These are phyloP conservation scores for Elysia chlorotica DNA, from an alignment of 1,140 invertebrate species.

Conservation along the genomic window DNA sequence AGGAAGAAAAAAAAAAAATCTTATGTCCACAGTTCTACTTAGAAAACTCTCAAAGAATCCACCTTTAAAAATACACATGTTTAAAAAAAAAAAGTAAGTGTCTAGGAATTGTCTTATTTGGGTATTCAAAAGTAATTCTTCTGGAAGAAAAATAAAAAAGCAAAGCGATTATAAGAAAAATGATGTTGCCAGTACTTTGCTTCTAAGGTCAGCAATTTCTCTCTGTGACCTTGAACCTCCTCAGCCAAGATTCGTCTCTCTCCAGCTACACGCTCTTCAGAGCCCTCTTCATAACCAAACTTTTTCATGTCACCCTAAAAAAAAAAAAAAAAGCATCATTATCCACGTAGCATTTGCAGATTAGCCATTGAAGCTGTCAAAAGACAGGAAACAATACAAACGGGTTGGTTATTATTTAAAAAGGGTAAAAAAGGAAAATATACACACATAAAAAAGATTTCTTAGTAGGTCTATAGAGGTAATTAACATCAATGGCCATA, in stretches of 20 bases:
- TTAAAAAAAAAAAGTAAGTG: too few relatives aligned
- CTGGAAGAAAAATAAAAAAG: neutral
- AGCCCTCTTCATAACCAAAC: conserved; percentile 73
- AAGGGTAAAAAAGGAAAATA: neutral
- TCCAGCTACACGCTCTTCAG: conserved; percentile 67
- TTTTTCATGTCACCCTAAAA: conserved; percentile 66
- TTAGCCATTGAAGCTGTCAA: too few relatives aligned
- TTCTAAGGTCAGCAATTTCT: conserved; percentile 69
- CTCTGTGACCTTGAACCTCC: conserved; percentile 66
- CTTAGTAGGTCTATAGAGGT: neutral
- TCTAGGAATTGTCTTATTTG: neutral
- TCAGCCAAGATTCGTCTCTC: conserved; percentile 64
- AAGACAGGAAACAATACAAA: too few relatives aligned
- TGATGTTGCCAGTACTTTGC: conserved; percentile 59
- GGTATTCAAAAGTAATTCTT: neutral
- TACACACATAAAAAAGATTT: neutral
- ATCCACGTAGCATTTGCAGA: too few relatives aligned
- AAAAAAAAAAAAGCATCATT: too few relatives aligned
- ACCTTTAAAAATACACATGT: too few relatives aligned
- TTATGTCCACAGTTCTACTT: too few relatives aligned
- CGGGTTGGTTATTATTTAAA: too few relatives aligned
- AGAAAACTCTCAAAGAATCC: too few relatives aligned
- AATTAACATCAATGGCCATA: too few relatives aligned
- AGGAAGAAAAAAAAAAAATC: too few relatives aligned
- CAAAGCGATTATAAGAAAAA: neutral